Evolutionary conservation across 2,797 vertebrate genomes (phyloP).

Genomic region (Sebastes alutus): DNA sequence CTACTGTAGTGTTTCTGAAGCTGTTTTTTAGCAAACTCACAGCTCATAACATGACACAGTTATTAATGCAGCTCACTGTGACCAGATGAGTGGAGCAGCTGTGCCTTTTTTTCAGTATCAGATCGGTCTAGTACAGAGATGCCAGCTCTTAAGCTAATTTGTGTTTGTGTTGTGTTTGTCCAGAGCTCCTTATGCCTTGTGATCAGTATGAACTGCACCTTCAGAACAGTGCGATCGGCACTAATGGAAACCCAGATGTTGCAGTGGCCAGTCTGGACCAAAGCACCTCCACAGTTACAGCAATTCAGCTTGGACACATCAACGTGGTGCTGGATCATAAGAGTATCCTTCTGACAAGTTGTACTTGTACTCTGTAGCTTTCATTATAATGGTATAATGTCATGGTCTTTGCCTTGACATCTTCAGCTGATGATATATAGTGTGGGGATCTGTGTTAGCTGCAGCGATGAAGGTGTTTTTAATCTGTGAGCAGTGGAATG

Average conservation of each 20-base stretch:
- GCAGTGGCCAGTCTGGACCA: constrained; percentile 86
- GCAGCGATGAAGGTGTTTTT: background rate
- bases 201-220: constrained; percentile 96
- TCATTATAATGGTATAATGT: background rate
- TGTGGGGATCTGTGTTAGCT: background rate
- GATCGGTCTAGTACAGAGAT: background rate
- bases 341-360: constrained; percentile 81
- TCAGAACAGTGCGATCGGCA: constrained; percentile 81
- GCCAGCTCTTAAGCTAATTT: background rate
- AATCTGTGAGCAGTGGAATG: background rate
- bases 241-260: constrained; percentile 70
- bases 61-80: background rate
- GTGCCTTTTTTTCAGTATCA: background rate
- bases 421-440: background rate
- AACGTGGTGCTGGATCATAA: constrained; percentile 85
- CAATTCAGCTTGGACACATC: constrained; percentile 80
- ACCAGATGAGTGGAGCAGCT: background rate
- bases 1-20: background rate
- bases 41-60: background rate
- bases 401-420: background rate
- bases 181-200: constrained; percentile 94
- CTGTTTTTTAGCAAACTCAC: background rate
- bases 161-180: constrained; percentile 10
- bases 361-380: background rate
- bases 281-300: constrained; percentile 76